Conservation (phyloP, 2,888 invertebrate genomes). For the Limnephilus rhombicus region DNA sequence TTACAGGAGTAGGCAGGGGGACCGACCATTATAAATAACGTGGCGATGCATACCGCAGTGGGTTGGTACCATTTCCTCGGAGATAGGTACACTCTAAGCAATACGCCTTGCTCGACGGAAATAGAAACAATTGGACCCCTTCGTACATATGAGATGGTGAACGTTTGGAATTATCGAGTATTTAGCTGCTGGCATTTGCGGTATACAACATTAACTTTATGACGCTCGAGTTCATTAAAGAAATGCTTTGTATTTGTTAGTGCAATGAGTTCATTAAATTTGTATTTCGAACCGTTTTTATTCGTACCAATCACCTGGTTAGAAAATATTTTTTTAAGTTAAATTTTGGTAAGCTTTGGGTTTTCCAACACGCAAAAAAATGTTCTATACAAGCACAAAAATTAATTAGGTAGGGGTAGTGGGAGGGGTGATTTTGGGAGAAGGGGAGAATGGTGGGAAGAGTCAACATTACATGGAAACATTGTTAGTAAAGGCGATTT, state of each 20-base stretch:
- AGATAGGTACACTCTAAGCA: not conserved
- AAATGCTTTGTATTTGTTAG: not conserved
- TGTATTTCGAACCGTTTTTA: not conserved
- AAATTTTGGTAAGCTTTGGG: not conserved
- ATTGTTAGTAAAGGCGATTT: no score
- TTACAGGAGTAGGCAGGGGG: not conserved
- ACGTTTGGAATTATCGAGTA: not conserved
- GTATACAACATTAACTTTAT: not conserved
- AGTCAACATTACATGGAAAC: no score
- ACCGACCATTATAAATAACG: conserved; percentile 33
- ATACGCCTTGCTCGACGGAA: conserved; percentile 26
- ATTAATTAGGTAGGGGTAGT: no score
- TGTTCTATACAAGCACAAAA: no score
- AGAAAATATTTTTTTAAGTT: not conserved
- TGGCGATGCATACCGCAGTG: conserved; percentile 8
- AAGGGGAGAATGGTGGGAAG: no score
- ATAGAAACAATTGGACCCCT: not conserved
- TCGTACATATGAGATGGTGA: not conserved
- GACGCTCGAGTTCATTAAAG: not conserved
- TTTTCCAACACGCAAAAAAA: no score
- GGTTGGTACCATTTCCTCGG: not conserved
- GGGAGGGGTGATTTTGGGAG: no score
- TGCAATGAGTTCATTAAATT: not conserved
- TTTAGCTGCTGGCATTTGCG: not conserved
- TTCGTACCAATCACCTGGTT: not conserved